Percentiles rank a stretch among this genome's conserved stretches.
phyloP scores from a whole-genome alignment of 2,797 vertebrate genomes.

The Lutjanus campechanus region DNA sequence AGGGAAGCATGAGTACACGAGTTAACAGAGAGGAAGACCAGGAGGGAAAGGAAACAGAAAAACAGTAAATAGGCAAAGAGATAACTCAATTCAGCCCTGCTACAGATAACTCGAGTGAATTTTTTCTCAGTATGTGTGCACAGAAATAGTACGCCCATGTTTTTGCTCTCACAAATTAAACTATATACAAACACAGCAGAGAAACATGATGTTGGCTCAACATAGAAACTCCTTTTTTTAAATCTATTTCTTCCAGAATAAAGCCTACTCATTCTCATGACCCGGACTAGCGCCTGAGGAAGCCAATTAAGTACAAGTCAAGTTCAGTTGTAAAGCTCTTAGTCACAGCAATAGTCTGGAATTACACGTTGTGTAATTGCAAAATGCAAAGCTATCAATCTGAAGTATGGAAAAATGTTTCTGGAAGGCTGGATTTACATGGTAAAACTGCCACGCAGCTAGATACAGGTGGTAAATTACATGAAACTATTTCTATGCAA shows the following conservation, averaged over 20 bases:
- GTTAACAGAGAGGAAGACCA: constrained; percentile 16
- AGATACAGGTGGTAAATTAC: too few species aligned
- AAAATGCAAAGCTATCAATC: constrained; percentile 12
- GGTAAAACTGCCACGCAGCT: too few species aligned
- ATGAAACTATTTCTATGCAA: too few species aligned
- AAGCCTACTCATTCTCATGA: not conserved
- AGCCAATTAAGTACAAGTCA: constrained; percentile 17
- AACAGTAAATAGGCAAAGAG: constrained; percentile 18
- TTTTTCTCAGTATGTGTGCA: not conserved
- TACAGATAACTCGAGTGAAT: not conserved
- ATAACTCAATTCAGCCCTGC: constrained; percentile 25
- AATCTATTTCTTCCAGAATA: not conserved
- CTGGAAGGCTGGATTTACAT: not conserved
- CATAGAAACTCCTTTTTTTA: not conserved
- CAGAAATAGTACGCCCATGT: not conserved
- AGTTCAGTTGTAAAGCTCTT: not conserved
- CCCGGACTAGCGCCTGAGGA: not conserved
- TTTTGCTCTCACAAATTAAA: not conserved
- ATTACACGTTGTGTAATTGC: constrained; percentile 18
- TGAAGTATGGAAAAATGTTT: not conserved
- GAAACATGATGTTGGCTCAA: not conserved
- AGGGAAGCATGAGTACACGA: not conserved
- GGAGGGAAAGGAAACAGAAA: constrained; percentile 11
- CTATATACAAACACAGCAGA: not conserved
- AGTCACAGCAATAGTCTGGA: constrained; percentile 7